Base-by-base conservation (phyloP, 2,888 invertebrate genomes). In the Anthophora plumipes region DNA sequence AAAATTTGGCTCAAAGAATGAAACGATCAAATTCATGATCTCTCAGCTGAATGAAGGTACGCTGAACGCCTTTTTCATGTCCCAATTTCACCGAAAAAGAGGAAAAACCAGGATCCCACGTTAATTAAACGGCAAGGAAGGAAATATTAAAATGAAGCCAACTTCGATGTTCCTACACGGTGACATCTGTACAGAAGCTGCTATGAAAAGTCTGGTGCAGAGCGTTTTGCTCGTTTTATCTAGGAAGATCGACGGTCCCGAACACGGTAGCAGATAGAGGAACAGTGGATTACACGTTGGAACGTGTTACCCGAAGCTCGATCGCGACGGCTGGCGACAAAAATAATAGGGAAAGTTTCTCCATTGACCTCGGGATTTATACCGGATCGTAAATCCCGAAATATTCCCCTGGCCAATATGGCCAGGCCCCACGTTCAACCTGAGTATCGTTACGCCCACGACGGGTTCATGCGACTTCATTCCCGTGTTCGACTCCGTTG, bases 291-390 rank as follows among this genome's bases (percentile, higher is more conserved):
- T 76, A 75, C 66, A 76, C 76, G 75, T 22, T 66, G 50, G 60
- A 60, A 39, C 74, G 69, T 60, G 74, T 75, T 68, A 52, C 43
- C 43, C 37, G 22, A 20, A 43, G 74, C 68, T 54, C 76, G 64
- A 60, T 54, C 67, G 43, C 60, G 60, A 72, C 54, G 64, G 50
- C 48, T 74, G 78, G 59, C 63, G 78, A 54, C 78, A 74, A 85
- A 85, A 85, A 69, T 85, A 80, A 80, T 80, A 55, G 77, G 70
- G 52, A 80, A 85, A 85, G 68, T 85, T 85, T 85, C 73, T 77
- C 69, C 77, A 83, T 85, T 74, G 86, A 72, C 83, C 60, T 6
- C 12, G 41, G 57, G 76, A 83, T 85, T 85, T 85, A 82, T 82
- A 48, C 57, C 20, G 12, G 25, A 22, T 25, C 76, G 81, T 80